Evolutionary conservation across 2,888 invertebrate genomes (phyloP).

Genomic region (Chydorus sphaericus): DNA sequence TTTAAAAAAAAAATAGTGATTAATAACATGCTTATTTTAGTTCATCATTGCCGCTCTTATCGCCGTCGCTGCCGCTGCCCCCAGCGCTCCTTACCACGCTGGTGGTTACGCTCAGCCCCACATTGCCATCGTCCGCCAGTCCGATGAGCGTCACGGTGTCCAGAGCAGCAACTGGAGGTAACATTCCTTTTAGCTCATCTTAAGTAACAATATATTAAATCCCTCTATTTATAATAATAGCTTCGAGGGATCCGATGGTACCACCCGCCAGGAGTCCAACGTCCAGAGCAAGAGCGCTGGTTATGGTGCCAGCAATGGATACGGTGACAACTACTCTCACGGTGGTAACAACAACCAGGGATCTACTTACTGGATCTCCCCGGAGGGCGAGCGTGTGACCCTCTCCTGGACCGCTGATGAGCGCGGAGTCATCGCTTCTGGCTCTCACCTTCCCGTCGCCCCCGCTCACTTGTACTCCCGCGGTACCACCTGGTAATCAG

Average conservation of each 20-base stretch:
- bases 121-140: constrained; percentile 13
- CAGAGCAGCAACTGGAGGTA: constrained; percentile 14
- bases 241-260: neutral
- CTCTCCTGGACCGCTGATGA: constrained; percentile 40
- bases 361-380: constrained; percentile 33
- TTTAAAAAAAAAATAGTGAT: neutral
- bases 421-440: constrained; percentile 38
- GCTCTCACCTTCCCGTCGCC: constrained; percentile 16
- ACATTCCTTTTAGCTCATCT: neutral
- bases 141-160: constrained; percentile 9
- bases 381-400: constrained; percentile 35
- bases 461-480: constrained; percentile 5
- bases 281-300: neutral
- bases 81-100: neutral
- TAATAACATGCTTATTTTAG: neutral
- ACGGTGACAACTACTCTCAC: too few species aligned
- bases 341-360: constrained; percentile 33
- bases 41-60: constrained; percentile 8
- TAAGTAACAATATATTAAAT: neutral
- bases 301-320: neutral
- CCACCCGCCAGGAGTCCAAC: neutral
- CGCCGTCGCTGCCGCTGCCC: constrained; percentile 11
- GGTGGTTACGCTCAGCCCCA: neutral
- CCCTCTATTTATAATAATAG: neutral
- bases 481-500: too few species aligned